These are phyloP conservation scores for Pogonocherus hispidulus DNA, from an alignment of 2,888 invertebrate species.

Conservation along the genomic window DNA sequence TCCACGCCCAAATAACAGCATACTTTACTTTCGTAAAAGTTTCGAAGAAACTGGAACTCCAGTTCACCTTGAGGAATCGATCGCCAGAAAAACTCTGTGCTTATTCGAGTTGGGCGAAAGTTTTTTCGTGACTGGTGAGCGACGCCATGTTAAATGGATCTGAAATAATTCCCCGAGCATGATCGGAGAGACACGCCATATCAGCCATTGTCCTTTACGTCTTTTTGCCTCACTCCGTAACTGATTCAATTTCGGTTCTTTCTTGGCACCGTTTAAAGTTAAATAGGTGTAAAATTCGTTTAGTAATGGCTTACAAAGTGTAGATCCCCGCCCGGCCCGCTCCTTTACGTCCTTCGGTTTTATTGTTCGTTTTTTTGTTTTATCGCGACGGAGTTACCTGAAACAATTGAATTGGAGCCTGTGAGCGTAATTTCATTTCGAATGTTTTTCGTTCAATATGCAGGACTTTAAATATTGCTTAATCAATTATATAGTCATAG, in stretches of 20 bases:
- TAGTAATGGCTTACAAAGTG: conserved; percentile 64
- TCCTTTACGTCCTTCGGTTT: conserved; percentile 7
- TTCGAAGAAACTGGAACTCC: conserved; percentile 40
- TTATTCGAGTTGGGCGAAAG: conserved; percentile 59
- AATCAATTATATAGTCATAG: no score
- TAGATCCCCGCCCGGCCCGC: conserved; percentile 53
- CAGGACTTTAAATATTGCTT: neutral
- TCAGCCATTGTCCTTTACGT: conserved; percentile 57
- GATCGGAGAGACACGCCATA: conserved; percentile 65
- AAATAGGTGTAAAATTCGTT: conserved; percentile 70
- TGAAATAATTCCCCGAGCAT: conserved; percentile 68
- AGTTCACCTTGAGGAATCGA: conserved; percentile 54
- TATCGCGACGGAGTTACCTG: conserved; percentile 26
- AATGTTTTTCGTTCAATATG: neutral
- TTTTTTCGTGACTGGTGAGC: conserved; percentile 64
- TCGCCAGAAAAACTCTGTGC: conserved; percentile 53
- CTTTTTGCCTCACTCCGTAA: conserved; percentile 44
- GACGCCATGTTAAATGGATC: conserved; percentile 68
- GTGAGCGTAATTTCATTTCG: neutral
- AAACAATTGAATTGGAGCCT: conserved; percentile 10
- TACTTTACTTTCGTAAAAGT: conserved; percentile 32
- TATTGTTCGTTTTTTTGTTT: conserved; percentile 27
- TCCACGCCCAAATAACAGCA: conserved; percentile 22
- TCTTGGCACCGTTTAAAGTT: conserved; percentile 65
- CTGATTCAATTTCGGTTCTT: conserved; percentile 61